A percentile compares a stretch with the other conserved stretches of the same genome.
phyloP scores from a whole-genome alignment of 64 coral and sea anemone species.

The Pocillopora damicornis region DNA sequence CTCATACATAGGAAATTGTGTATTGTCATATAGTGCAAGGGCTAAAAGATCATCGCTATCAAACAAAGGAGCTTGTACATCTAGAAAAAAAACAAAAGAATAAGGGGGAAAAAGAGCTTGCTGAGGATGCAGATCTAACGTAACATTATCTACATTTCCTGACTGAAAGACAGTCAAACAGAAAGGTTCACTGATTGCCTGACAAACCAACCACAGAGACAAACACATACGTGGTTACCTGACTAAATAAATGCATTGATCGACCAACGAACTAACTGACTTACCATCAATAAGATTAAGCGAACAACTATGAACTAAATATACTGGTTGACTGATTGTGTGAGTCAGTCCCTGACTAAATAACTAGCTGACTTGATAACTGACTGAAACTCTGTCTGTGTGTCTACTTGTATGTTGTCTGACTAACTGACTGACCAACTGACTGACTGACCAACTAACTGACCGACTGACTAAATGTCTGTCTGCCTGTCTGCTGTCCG shows the following conservation, averaged over 20 bases:
- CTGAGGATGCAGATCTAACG: no score
- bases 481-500: neutral
- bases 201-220: neutral
- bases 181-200: neutral
- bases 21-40: conserved; percentile 35
- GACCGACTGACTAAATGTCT: neutral
- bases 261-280: neutral
- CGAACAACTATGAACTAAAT: neutral
- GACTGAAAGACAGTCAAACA: neutral
- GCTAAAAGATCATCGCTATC: conserved; percentile 38
- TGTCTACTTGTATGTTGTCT: no score
- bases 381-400: no score
- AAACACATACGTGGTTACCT: no score
- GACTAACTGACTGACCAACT: neutral
- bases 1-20: conserved; percentile 54
- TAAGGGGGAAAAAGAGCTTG: neutral
- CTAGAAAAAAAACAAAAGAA: conserved; percentile 4
- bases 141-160: no score
- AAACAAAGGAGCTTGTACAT: conserved; percentile 34
- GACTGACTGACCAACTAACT: neutral
- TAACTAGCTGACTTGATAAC: neutral
- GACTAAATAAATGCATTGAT: neutral
- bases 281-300: neutral
- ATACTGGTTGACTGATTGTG: neutral
- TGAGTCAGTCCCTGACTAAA: neutral